Conservation (phyloP, 2,888 invertebrate species). For the Nephrotoma appendiculata region DNA sequence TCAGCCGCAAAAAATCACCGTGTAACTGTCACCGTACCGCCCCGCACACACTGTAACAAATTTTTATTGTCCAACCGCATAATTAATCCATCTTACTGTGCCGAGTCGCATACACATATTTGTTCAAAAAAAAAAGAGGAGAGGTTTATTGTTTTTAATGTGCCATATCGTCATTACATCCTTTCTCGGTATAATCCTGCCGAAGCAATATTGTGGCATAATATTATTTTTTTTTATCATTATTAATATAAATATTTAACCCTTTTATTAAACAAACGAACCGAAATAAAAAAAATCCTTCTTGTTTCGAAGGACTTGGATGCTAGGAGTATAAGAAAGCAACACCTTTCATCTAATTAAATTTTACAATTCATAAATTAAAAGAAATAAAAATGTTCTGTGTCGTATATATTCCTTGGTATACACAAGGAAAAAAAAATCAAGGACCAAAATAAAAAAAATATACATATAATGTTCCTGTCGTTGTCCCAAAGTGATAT, state of each 20-base stretch:
- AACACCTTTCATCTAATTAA: neutral
- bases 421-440: neutral
- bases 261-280: neutral
- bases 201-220: neutral
- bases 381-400: neutral
- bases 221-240: neutral
- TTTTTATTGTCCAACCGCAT: neutral
- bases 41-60: neutral
- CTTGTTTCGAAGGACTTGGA: neutral
- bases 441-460: neutral
- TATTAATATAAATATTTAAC: neutral
- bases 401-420: neutral
- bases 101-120: no score
- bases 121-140: neutral
- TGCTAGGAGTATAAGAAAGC: neutral
- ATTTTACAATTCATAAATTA: neutral
- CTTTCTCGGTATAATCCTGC: neutral
- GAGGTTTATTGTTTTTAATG: neutral
- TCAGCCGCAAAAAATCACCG: neutral
- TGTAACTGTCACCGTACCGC: neutral
- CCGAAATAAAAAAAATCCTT: neutral
- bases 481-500: neutral
- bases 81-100: neutral
- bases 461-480: neutral
- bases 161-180: neutral